Evolutionary conservation across 53 echinoderm and acorn worm species (phyloP).

Genomic region (Holothuria scabra): DNA sequence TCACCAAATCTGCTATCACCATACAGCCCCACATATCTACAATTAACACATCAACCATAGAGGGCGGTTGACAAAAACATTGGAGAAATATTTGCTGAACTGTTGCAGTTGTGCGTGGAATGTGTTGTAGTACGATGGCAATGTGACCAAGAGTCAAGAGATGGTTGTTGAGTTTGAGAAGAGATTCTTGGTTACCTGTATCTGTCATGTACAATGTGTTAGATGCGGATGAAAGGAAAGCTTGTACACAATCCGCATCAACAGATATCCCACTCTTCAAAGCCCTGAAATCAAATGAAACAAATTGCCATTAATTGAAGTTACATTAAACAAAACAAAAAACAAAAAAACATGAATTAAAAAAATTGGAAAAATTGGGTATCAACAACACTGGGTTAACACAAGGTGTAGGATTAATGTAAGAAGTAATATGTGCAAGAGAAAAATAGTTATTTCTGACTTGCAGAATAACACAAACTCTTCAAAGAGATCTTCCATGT

Average conservation of each 20-base stretch:
- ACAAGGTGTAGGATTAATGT: no score
- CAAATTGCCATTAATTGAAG: no score
- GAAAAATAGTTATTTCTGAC: no score
- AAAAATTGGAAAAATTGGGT: no score
- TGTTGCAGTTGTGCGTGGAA: slow-evolving; percentile 81
- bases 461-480: no score
- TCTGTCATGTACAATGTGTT: slow-evolving; percentile 93
- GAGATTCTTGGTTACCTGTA: slow-evolving; percentile 68
- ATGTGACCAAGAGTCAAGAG: slow-evolving; percentile 88
- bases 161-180: slow-evolving; percentile 78
- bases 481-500: no score
- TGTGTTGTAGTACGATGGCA: slow-evolving; percentile 77
- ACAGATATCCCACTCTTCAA: slow-evolving; percentile 76
- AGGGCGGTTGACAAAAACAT: slow-evolving; percentile 85
- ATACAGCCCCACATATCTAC: slow-evolving; percentile 98
- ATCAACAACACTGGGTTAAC: no score
- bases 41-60: slow-evolving; percentile 81
- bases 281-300: slow-evolving; percentile 53
- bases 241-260: slow-evolving; percentile 89
- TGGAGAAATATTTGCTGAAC: slow-evolving; percentile 98
- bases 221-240: slow-evolving; percentile 90
- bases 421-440: no score
- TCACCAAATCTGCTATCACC: slow-evolving; percentile 85
- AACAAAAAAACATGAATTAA: no score
- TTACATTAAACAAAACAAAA: no score